phyloP scores from a whole-genome alignment of 2,797 vertebrate species.

The Pelodytes ibericus region DNA sequence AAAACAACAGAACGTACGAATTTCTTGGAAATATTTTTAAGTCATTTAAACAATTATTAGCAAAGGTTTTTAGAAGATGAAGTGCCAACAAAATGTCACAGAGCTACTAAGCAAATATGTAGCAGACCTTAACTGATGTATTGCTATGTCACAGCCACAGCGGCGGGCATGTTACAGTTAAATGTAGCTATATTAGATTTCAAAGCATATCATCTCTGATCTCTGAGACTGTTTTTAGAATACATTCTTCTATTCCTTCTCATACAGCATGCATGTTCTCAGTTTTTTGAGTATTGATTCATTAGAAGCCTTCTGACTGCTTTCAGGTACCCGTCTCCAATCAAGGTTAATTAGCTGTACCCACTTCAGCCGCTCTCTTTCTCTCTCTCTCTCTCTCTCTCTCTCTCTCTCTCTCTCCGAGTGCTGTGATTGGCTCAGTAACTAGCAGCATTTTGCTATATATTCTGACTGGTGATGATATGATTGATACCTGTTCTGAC shows the following conservation, averaged over 20 bases:
- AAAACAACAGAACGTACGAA: no score
- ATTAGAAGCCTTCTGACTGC: not conserved
- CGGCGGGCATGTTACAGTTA: not conserved
- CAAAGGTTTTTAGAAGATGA: no score
- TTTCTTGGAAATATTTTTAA: no score
- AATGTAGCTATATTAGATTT: not conserved
- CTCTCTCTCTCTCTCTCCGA: no score
- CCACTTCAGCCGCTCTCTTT: not conserved
- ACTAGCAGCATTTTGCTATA: no score
- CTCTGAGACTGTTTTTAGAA: no score
- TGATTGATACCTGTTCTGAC: constrained; percentile 9
- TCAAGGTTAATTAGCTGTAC: constrained; percentile 31
- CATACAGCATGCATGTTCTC: not conserved
- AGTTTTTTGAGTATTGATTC: constrained; percentile 7
- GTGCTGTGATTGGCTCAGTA: not conserved
- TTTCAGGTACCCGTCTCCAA: constrained; percentile 1
- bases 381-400: no score
- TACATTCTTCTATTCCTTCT: not conserved
- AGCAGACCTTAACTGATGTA: no score
- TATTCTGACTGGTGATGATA: not conserved
- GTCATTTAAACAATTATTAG: no score
- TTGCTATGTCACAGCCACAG: no score
- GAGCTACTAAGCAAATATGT: no score
- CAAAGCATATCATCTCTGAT: not conserved
- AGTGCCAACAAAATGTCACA: no score